Percentiles rank a stretch among this genome's conserved stretches.
Conservation (phyloP, 2,797 vertebrate species). For the Okamejei kenojei region DNA sequence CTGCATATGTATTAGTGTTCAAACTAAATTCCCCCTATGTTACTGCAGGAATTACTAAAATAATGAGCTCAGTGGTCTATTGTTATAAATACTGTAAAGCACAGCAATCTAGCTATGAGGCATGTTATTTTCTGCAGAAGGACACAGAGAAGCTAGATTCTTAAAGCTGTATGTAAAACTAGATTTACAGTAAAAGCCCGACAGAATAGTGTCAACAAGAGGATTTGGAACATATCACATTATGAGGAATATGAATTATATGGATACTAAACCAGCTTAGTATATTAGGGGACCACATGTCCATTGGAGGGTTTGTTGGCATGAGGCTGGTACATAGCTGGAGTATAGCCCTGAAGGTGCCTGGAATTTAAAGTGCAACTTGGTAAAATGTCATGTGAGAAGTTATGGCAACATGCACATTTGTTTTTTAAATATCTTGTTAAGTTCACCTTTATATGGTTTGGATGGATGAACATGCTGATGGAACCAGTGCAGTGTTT, state of each 20-base stretch:
- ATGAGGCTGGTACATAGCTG: background rate
- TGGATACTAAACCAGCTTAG: background rate
- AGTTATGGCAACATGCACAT: background rate
- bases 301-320: background rate
- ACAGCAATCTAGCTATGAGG: background rate
- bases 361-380: background rate
- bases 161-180: background rate
- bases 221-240: background rate
- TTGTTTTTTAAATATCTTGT: background rate
- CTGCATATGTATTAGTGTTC: background rate
- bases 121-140: background rate
- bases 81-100: background rate
- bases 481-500: background rate
- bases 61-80: background rate
- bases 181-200: background rate
- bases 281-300: background rate
- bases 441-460: background rate
- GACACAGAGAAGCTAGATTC: background rate
- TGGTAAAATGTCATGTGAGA: background rate
- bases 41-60: background rate
- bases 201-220: background rate
- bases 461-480: background rate
- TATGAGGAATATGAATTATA: too few relatives aligned
- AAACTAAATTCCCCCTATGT: slow-evolving; percentile 12
- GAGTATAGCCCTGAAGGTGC: background rate